Conservation (phyloP, 1,140 invertebrate species). For the Sinella curviseta region DNA sequence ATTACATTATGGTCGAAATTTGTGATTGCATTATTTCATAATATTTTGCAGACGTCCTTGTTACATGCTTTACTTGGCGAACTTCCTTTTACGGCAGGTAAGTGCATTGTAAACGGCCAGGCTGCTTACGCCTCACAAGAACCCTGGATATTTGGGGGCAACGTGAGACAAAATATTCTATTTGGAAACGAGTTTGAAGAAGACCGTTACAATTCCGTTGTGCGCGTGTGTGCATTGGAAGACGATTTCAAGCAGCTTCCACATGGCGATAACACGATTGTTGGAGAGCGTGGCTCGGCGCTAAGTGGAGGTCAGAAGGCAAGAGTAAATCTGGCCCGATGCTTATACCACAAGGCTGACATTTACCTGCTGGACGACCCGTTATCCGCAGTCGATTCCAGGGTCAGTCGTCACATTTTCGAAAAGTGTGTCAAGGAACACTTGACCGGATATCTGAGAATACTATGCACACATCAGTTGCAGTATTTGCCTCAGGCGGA, state of each 20-base stretch:
- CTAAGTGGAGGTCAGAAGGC: conserved; percentile 34
- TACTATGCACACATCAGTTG: conserved; percentile 57
- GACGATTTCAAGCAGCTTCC: conserved; percentile 77
- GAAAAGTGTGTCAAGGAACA: conserved; percentile 53
- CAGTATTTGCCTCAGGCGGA: conserved; percentile 52
- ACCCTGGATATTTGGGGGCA: conserved; percentile 63
- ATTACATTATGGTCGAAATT: neutral
- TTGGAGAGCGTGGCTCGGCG: conserved; percentile 75
- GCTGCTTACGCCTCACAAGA: conserved; percentile 76
- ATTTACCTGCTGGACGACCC: conserved; percentile 62
- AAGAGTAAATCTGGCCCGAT: conserved; percentile 51
- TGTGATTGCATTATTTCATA: neutral
- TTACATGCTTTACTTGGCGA: conserved; percentile 79
- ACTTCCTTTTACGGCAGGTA: conserved; percentile 68
- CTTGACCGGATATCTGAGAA: conserved; percentile 53
- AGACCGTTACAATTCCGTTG: conserved; percentile 53
- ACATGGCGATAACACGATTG: conserved; percentile 77
- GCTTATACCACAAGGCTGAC: conserved; percentile 61
- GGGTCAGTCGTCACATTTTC: conserved; percentile 60
- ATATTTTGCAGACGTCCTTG: conserved; percentile 64
- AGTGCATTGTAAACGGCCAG: conserved; percentile 62
- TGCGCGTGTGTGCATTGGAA: conserved; percentile 58
- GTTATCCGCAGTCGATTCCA: conserved; percentile 63
- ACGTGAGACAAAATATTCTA: conserved; percentile 64
- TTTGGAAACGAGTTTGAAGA: conserved; percentile 62